phyloP scores from a whole-genome alignment of 2,888 invertebrate species.

The Chrysolina haemoptera region DNA sequence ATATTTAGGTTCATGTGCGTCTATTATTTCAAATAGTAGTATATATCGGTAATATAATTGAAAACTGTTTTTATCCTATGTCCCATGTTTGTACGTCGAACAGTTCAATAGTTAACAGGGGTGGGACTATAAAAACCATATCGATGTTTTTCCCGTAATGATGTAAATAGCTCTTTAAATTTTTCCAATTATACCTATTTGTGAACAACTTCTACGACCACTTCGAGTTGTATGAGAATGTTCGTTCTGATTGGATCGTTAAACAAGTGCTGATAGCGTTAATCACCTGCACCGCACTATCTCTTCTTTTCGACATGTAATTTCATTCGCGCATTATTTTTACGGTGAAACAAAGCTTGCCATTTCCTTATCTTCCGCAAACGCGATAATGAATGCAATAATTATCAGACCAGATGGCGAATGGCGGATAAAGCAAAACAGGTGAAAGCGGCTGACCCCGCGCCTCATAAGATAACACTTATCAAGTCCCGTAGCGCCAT shows the following conservation, averaged over 20 bases:
- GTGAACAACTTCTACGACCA: too few relatives aligned
- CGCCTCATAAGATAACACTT: conserved; percentile 38
- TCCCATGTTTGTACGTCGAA: too few relatives aligned
- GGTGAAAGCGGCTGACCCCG: conserved; percentile 40
- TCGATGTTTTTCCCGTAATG: too few relatives aligned
- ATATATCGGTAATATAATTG: too few relatives aligned
- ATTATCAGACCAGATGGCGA: conserved; percentile 30
- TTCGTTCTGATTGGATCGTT: not conserved
- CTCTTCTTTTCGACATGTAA: not conserved
- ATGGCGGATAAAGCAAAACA: conserved; percentile 34
- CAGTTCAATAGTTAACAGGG: too few relatives aligned
- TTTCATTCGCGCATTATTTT: conserved; percentile 17
- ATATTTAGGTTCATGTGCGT: too few relatives aligned
- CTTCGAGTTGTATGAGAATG: too few relatives aligned
- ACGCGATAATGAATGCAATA: conserved; percentile 37
- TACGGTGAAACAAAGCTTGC: not conserved
- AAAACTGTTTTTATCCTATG: too few relatives aligned
- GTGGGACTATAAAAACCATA: too few relatives aligned
- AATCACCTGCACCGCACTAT: not conserved
- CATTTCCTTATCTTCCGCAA: conserved; percentile 23
- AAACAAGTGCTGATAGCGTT: not conserved
- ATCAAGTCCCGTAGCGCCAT: conserved; percentile 38
- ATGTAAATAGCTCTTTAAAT: too few relatives aligned
- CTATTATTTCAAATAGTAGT: too few relatives aligned
- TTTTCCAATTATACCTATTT: too few relatives aligned